Conservation (phyloP, 2,797 vertebrate genomes). For the Enteromius mattozi region DNA sequence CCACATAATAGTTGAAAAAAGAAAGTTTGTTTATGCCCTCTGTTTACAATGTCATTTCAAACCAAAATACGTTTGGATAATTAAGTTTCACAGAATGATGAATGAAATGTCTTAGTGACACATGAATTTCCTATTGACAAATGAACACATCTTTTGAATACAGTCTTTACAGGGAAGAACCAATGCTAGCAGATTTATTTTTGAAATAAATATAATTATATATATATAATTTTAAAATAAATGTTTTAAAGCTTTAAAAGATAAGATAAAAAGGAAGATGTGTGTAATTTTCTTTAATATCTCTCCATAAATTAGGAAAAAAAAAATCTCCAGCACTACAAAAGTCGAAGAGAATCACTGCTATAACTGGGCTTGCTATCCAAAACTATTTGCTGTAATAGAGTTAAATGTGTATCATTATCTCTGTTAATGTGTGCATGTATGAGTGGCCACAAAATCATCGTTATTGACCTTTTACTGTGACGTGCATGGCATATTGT, state of each 20-base stretch:
- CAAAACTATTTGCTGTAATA: conserved; percentile 20
- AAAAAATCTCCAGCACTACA: not conserved
- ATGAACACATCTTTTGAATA: not conserved
- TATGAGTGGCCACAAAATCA: conserved; percentile 61
- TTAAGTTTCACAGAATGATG: not conserved
- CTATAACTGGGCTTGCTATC: not conserved
- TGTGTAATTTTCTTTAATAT: not conserved
- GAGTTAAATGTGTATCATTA: conserved; percentile 49
- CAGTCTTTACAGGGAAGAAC: not conserved
- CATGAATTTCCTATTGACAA: not conserved
- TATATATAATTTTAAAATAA: too few relatives aligned
- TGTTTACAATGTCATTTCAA: conserved; percentile 13
- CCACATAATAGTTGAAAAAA: conserved; percentile 15
- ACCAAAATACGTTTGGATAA: conserved; percentile 1
- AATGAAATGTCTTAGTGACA: not conserved
- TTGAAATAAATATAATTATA: not conserved
- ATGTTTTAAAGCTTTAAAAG: not conserved
- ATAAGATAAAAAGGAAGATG: too few relatives aligned
- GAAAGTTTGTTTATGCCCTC: conserved; percentile 3
- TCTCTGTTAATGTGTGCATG: conserved; percentile 59
- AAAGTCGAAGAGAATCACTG: not conserved
- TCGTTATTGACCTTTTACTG: conserved; percentile 64
- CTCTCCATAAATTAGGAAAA: not conserved
- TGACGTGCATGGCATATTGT: conserved; percentile 65
- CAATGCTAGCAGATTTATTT: not conserved